Conservation (phyloP, 2,797 vertebrate species). For the Channallabes apus region DNA sequence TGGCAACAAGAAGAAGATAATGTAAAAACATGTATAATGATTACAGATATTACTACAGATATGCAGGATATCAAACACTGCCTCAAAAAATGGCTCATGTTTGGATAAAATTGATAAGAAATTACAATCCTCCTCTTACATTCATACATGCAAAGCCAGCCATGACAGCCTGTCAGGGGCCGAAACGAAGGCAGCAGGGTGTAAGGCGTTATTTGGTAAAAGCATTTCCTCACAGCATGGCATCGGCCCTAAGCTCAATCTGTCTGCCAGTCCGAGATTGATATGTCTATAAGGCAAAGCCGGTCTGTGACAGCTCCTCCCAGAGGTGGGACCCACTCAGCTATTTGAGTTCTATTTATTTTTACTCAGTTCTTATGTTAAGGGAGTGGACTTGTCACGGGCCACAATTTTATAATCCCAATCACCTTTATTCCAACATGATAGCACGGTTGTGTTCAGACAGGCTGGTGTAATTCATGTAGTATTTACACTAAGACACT, state of each 20-base stretch:
- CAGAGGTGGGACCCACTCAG: slow-evolving; percentile 44
- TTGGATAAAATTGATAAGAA: slow-evolving; percentile 6
- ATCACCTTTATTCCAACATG: background rate
- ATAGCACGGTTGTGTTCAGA: background rate
- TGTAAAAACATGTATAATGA: too few species aligned
- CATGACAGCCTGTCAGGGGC: slow-evolving; percentile 13
- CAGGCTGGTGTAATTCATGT: background rate
- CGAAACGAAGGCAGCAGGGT: slow-evolving; percentile 42
- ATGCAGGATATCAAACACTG: too few species aligned
- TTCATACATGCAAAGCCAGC: background rate
- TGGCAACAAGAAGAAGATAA: background rate
- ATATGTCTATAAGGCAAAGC: slow-evolving; percentile 68
- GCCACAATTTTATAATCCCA: background rate
- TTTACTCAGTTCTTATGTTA: background rate
- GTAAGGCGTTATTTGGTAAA: slow-evolving; percentile 48
- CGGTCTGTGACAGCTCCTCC: slow-evolving; percentile 62
- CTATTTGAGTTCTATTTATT: slow-evolving; percentile 17
- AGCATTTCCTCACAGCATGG: slow-evolving; percentile 46
- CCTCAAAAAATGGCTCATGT: slow-evolving; percentile 13
- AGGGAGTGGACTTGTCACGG: background rate
- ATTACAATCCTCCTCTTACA: background rate
- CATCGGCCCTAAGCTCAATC: slow-evolving; percentile 39
- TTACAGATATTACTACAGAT: background rate
- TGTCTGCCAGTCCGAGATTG: slow-evolving; percentile 58
- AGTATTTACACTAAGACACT: background rate